Base-by-base conservation (phyloP, 1,140 invertebrate genomes). In the Sminthurides bifidus region DNA sequence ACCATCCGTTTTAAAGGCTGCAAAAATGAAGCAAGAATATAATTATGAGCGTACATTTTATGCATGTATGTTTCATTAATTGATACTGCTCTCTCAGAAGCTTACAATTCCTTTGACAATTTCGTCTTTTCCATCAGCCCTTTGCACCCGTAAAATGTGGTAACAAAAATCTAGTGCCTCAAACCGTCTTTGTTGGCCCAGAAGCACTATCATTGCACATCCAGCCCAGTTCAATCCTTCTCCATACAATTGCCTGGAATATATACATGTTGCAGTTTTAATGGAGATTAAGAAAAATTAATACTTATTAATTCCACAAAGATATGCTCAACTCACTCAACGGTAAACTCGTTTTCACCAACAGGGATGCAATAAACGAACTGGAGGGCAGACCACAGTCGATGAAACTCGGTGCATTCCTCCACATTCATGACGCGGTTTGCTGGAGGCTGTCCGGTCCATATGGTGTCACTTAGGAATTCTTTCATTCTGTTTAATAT, bases 181-280 rank as follows among this genome's bases (percentile, higher is more conserved):
- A 74, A 99, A 99, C 51, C 94, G 75, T 57, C 91, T 74, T 74
- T 98, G 92, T 69, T 99, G 95, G 0, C 89, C 89, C 38, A 99
- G 74, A 19, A 99, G 75, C n/a, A 92, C 84, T 54, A 99, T 92
- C 77, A 99, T 91, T n/a, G 91, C 84, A 73, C 93, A 97, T 0
- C 93, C 95, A 27, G 94, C 94, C 95, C 95, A 99, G 72, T 98
- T 92, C 0, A 98, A 76, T 14, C 95, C 94, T 75, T 99, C 96
- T 15, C 96, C 96, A 74, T 95, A 98, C 60, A 98, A 74, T 74
- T 98, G 90, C 70, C 89, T 93, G 68, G 14, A 74, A 75, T 66
- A 8, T n/a, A 35, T 10, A 35, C n/a, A 35, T 10, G n/a, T 35
- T 10, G n/a, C 37, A 37, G 44, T 44, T 29, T 45, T 27, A 52